These are phyloP conservation scores for Branchinecta sandiegonensis DNA, from an alignment of 2,888 invertebrate species.

Conservation along the genomic window DNA sequence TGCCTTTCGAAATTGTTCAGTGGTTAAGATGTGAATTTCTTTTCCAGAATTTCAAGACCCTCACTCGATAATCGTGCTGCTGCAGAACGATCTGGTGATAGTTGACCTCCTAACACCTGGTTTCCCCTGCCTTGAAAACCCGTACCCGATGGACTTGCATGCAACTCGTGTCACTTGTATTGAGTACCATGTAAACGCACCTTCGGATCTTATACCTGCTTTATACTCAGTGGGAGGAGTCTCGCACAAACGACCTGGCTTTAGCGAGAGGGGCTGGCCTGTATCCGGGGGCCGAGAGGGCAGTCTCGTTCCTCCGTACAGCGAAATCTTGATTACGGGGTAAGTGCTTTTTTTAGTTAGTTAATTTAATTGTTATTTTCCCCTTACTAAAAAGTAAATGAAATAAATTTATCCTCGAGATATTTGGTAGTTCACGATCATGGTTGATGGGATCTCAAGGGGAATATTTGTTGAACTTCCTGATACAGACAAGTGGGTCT, in stretches of 20 bases:
- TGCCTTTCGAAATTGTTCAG: no score
- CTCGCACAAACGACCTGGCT: constrained; percentile 57
- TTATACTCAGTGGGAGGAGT: constrained; percentile 82
- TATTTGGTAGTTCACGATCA: no score
- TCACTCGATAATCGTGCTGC: constrained; percentile 89
- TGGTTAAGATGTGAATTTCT: constrained; percentile 20
- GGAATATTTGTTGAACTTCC: no score
- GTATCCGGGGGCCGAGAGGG: constrained; percentile 93
- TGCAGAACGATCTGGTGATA: constrained; percentile 94
- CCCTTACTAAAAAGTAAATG: no score
- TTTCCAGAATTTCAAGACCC: constrained; percentile 87
- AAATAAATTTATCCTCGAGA: no score
- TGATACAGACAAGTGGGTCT: no score
- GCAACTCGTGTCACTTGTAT: constrained; percentile 96
- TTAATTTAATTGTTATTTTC: neutral
- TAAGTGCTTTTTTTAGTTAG: constrained; percentile 35
- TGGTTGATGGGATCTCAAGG: no score
- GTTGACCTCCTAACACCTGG: constrained; percentile 89
- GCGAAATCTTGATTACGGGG: constrained; percentile 98
- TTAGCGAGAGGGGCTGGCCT: constrained; percentile 90
- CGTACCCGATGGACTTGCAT: constrained; percentile 98
- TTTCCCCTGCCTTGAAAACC: constrained; percentile 98
- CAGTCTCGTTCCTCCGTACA: constrained; percentile 86
- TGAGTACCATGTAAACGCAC: constrained; percentile 93
- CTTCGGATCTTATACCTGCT: constrained; percentile 91